A percentile compares a stretch with the other conserved stretches of the same genome.
These are phyloP conservation scores for Bostrychus sinensis DNA, from an alignment of 2,113 vertebrate genomes.

Conservation along the genomic window DNA sequence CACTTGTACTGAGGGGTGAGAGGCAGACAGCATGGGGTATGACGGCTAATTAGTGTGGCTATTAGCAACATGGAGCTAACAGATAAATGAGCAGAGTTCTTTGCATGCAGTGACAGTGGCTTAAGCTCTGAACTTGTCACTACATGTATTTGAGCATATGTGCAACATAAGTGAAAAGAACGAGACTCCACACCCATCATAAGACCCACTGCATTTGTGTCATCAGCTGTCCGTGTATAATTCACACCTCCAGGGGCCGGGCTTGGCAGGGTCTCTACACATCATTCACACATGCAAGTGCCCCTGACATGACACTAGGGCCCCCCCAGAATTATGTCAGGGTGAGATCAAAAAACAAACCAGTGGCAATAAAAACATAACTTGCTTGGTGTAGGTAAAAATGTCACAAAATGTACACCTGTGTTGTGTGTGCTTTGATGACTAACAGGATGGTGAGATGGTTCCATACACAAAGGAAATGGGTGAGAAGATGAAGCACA, in stretches of 20 bases:
- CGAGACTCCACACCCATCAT: neutral
- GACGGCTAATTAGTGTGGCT: too few species aligned
- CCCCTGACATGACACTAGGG: neutral
- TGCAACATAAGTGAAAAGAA: neutral
- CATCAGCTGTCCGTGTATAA: neutral
- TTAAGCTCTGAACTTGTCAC: too few species aligned
- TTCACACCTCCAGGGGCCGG: neutral
- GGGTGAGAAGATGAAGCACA: conserved; percentile 75
- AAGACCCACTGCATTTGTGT: neutral
- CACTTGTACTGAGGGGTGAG: too few species aligned
- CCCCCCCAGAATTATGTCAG: neutral
- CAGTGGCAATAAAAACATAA: too few species aligned
- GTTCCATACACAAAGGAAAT: conserved; percentile 76
- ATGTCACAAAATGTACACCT: too few species aligned
- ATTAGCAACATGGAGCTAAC: too few species aligned
- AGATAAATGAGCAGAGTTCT: too few species aligned
- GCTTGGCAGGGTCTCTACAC: neutral
- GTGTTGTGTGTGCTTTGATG: neutral
- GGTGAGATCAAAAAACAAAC: too few species aligned
- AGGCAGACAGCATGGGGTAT: too few species aligned
- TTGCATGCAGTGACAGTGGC: too few species aligned
- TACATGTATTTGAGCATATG: too few species aligned
- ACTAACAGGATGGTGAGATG: conserved; percentile 82
- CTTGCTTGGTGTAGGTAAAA: too few species aligned
- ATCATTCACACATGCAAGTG: neutral